Evolutionary conservation across 2,113 vertebrate species (phyloP), one percentile per base, ranked within the genome.

Genomic region (Oophaga pumilio): DNA sequence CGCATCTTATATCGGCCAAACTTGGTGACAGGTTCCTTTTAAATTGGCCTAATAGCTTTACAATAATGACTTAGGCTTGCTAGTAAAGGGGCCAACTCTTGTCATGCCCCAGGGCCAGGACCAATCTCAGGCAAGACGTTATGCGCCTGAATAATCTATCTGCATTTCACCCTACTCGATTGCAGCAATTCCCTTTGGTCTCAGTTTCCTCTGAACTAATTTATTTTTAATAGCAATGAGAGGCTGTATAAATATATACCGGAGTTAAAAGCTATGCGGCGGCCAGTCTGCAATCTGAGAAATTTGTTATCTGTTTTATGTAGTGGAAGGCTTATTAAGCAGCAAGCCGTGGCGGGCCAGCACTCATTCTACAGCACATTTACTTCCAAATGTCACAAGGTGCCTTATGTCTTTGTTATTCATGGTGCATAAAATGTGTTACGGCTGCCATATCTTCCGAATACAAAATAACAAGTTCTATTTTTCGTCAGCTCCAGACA

Each of bases 181-280:
- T 43, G 13, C 28, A 24, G 53, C 52, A 57, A 50, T 28, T 73
- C 82, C 59, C 66, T 8, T 52, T 68, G 66, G 15, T 66, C 24
- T 84, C 1, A 26, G 20, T 6, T 76, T 59, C 4, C n/a, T 56
- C 52, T 49, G 33, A 62, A 49, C 71, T 62, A 50, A 64, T 85
- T 74, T 52, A 50, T 52, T 85, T 76, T 77, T 85, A 62, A 85
- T 85, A 84, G 50, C 82, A 84, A 22, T 73, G 49, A 84, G 20
- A 12, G 18, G 33, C 68, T 56, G 22, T 69, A 73, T 73, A 73
- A 53, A 28, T 33, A 18, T 57, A 57, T 71, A 59, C 26, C 15
- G 28, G 57, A 66, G 80, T 49, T 60, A 59, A 49, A 18, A 74
- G 62, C 26, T 28, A 60, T 74, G 20, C 28, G 43, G 28, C 26